phyloP scores from a whole-genome alignment of 2,888 invertebrate genomes.

The Melinopterus prodromus region DNA sequence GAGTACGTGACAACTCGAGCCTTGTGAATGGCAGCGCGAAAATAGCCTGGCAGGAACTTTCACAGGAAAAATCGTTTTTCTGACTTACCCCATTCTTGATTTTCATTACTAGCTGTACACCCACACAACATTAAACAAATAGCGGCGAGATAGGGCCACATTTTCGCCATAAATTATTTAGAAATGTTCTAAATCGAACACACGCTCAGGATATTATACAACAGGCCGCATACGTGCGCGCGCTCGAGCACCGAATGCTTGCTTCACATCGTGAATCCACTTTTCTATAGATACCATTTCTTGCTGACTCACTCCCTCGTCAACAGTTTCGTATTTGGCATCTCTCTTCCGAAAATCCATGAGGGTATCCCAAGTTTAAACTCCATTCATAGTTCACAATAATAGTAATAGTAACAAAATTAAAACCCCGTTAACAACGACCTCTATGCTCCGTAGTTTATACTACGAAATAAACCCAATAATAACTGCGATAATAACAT shows the following conservation, averaged over 20 bases:
- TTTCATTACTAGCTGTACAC: slow-evolving; percentile 41
- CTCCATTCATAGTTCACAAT: too few relatives aligned
- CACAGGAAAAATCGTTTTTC: slow-evolving; percentile 41
- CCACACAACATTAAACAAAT: slow-evolving; percentile 46
- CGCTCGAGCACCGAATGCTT: slow-evolving; percentile 47
- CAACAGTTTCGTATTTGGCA: background rate
- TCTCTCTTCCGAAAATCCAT: background rate
- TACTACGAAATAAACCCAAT: background rate
- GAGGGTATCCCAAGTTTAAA: background rate
- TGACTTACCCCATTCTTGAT: slow-evolving; percentile 55
- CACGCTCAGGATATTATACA: slow-evolving; percentile 29
- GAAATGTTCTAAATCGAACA: slow-evolving; percentile 25
- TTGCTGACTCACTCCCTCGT: slow-evolving; percentile 11
- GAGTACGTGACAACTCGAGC: slow-evolving; percentile 47
- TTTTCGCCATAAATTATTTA: slow-evolving; percentile 38
- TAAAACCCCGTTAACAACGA: background rate
- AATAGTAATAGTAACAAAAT: background rate
- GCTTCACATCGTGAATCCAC: slow-evolving; percentile 36
- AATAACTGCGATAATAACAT: too few relatives aligned
- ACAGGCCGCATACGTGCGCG: slow-evolving; percentile 44
- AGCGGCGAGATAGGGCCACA: slow-evolving; percentile 52
- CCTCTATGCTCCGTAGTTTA: background rate
- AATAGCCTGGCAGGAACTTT: slow-evolving; percentile 43
- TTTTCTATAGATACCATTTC: slow-evolving; percentile 23
- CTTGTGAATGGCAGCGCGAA: slow-evolving; percentile 49